These are phyloP conservation scores for Labeo catla DNA, from an alignment of 2,113 vertebrate species.

Conservation along the genomic window DNA sequence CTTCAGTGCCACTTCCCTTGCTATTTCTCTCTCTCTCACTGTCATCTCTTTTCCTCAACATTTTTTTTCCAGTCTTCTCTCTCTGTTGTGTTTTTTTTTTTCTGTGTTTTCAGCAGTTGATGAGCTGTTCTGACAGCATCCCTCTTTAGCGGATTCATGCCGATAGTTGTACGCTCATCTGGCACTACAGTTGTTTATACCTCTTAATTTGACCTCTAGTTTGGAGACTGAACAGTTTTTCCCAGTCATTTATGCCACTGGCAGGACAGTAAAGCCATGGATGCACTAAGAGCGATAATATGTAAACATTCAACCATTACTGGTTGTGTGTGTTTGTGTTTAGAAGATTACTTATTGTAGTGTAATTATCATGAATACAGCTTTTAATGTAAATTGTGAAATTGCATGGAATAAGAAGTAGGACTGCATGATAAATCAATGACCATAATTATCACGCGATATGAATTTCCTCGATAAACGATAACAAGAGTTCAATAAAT, in stretches of 20 bases:
- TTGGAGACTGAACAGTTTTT: conserved; percentile 1
- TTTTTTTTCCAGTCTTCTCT: conserved; percentile 44
- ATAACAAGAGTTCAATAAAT: too few relatives aligned
- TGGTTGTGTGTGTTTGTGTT: conserved; percentile 17
- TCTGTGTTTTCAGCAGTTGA: conserved; percentile 33
- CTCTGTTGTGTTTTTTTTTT: conserved; percentile 61
- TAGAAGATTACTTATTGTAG: not conserved
- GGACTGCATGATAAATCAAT: too few relatives aligned
- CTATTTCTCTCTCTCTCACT: conserved; percentile 58
- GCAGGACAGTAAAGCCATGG: conserved; percentile 42
- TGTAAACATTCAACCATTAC: conserved; percentile 46
- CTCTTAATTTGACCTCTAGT: conserved; percentile 17
- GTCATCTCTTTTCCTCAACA: conserved; percentile 12
- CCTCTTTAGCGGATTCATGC: not conserved
- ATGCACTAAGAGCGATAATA: conserved; percentile 48
- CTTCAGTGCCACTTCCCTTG: conserved; percentile 59
- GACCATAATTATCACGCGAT: too few relatives aligned
- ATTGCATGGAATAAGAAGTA: not conserved
- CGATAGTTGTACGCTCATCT: not conserved
- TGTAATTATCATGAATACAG: not conserved
- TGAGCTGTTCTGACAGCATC: conserved; percentile 22
- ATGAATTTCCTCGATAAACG: too few relatives aligned
- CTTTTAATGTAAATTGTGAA: not conserved
- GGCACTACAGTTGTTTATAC: conserved; percentile 25
- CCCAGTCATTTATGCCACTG: conserved; percentile 37